These are phyloP conservation scores for Rhinella marina DNA, from an alignment of 2,797 vertebrate species.

Conservation along the genomic window DNA sequence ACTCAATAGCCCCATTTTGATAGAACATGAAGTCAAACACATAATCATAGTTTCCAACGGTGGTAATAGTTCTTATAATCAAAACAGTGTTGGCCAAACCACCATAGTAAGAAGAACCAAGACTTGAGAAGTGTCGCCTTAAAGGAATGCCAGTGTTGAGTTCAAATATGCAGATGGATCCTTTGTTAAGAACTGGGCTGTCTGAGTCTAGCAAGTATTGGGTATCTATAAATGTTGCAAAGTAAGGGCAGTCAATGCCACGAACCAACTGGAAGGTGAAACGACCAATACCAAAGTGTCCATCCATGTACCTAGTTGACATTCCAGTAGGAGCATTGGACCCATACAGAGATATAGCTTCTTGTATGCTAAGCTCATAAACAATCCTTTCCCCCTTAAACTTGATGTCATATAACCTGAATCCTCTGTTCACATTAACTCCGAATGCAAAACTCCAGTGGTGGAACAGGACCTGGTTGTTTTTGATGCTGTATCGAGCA, in stretches of 20 bases:
- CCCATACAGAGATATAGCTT: constrained; percentile 72
- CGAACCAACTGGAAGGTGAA: constrained; percentile 69
- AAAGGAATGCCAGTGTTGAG: constrained; percentile 72
- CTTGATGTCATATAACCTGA: constrained; percentile 73
- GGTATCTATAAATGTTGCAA: constrained; percentile 66
- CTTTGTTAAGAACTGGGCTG: constrained; percentile 33
- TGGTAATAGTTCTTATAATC: constrained; percentile 71
- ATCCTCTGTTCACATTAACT: constrained; percentile 67
- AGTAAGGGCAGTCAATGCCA: constrained; percentile 75
- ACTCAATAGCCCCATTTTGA: constrained; percentile 74
- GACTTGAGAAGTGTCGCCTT: constrained; percentile 72
- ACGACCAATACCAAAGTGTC: constrained; percentile 73
- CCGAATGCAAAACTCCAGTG: constrained; percentile 77
- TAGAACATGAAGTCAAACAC: constrained; percentile 76
- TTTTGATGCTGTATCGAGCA: constrained; percentile 66
- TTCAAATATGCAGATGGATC: constrained; percentile 75
- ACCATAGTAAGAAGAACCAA: constrained; percentile 70
- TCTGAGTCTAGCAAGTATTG: constrained; percentile 60
- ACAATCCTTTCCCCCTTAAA: constrained; percentile 74
- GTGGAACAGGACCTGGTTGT: constrained; percentile 68
- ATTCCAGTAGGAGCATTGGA: constrained; percentile 73
- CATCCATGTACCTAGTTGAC: constrained; percentile 74
- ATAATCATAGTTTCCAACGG: constrained; percentile 75
- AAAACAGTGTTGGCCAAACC: constrained; percentile 72
- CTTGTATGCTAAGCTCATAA: constrained; percentile 76